Base-by-base conservation (phyloP, 2,113 vertebrate genomes). In the Salvelinus alpinus region DNA sequence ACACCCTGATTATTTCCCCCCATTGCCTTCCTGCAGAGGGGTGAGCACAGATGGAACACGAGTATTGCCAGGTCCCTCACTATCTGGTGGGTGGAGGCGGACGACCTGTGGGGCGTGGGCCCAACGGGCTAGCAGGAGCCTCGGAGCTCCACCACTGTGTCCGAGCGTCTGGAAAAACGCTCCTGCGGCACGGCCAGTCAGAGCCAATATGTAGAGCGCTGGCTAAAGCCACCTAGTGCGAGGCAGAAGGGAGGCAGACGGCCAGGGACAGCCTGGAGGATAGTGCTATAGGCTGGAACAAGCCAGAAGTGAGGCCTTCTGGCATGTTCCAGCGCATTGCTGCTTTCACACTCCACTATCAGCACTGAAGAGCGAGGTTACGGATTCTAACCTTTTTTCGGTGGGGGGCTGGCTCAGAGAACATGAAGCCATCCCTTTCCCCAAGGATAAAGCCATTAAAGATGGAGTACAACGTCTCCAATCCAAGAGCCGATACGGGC, bases 361-460 rank as follows among this genome's bases (percentile, higher is more conserved):
- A 44, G 38, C 38, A 44, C 38, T 44, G 38, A 44, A 44, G 38
- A 44, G 38, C 38, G 38, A 44, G 38, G 38, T 44, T 44, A 44
- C 2, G 38, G 38, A 44, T 2, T 9, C 38, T 3, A 44, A 44
- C 38, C 8, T 44, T 11, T 44, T 44, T 44, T 11, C 2, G 2
- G 31, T 25, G 9, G 9, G 38, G 38, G 38, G 38, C 38, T 44
- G 38, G 38, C 38, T 44, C 38, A 44, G 38, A 2, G 38, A 44
- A 44, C 9, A 12, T 44, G 38, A 3, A 44, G 38, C 38, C 68
- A 80, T 74, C 38, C 77, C 16, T 47, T 67, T 79, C 70, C 77
- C 78, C 57, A 74, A 82, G 73, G 80, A 70, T 77, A 73, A 80
- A 76, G 27, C 77, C 73, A 83, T 83, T 85, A 82, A 20, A 38